Evolutionary conservation across 2,888 invertebrate genomes (phyloP), one percentile per base, ranked within the genome.

Genomic region (Leptodirus hochenwartii): DNA sequence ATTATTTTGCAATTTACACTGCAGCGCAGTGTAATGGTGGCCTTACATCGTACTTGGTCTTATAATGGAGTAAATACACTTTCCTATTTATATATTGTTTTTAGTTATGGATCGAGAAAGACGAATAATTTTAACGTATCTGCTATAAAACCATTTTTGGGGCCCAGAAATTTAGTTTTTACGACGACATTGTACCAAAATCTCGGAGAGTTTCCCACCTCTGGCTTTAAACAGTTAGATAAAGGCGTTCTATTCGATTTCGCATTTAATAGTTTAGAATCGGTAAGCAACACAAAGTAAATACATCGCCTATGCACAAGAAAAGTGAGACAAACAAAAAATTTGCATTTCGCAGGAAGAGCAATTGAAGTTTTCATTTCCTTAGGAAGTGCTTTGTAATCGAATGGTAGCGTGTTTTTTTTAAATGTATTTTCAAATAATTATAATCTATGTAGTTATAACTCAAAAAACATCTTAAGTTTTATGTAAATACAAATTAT

Each of bases 81-180:
- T 20, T 8, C 20, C 6, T 20, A 20, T 20, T 8, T n/a, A 20
- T 20, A 20, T 20, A 8, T 20, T 14, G 10, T 8, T 22, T 29
- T 3, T 13, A 78, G 79, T 35, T 74, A 84, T 49, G 88, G 90
- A 16, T 77, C 77, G 37, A 76, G 78, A 45, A 72, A 74, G 44
- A 74, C 81, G 0, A 74, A 78, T 42, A 84, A 84, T 49, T 74
- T 84, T 50, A 78, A 76, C 46, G 43, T 88, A 1, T 68, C 74
- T 11, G 73, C 81, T 42, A 66, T 71, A 39, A 95, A 93, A 53
- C 91, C 95, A 0, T 74, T 81, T 47, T 71, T 80, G 37, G 72
- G 76, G 38, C 66, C 62, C 37, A 61, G 64, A 20, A 57, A 70
- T 17, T 63, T 54, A 22, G 63, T 71, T 39, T 50, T 81, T 32